phyloP scores from a whole-genome alignment of 2,888 invertebrate species.

The Melinaea menophilus region DNA sequence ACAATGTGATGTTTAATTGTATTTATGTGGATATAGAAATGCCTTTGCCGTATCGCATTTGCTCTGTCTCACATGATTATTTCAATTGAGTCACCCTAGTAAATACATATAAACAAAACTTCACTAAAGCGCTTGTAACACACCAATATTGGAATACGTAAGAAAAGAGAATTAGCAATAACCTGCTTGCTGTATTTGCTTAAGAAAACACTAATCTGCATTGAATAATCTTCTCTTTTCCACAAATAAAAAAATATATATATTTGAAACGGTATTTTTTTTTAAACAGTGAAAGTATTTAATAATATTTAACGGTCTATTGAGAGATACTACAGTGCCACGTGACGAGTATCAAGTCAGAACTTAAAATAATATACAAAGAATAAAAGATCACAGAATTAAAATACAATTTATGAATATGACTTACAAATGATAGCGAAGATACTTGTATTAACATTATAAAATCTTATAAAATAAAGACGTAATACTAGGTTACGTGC shows the following conservation, averaged over 20 bases:
- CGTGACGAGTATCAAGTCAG: constrained; percentile 1
- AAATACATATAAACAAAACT: not conserved
- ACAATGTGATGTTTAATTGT: too few species aligned
- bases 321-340: not conserved
- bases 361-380: constrained; percentile 5
- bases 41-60: too few species aligned
- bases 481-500: not conserved
- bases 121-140: not conserved
- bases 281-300: too few species aligned
- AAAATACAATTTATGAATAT: constrained; percentile 6
- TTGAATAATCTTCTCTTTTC: too few species aligned
- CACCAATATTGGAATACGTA: not conserved
- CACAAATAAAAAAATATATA: too few species aligned
- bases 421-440: not conserved
- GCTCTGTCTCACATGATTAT: constrained; percentile 4
- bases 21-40: too few species aligned
- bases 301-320: not conserved
- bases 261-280: too few species aligned
- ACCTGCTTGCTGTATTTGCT: constrained; percentile 2
- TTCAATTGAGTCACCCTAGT: constrained; percentile 10
- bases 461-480: not conserved
- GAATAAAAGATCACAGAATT: constrained; percentile 6
- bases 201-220: too few species aligned
- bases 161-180: constrained; percentile 2
- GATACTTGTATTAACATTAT: not conserved